A percentile compares a stretch with the other conserved stretches of the same genome.
Conservation (phyloP, 1,140 invertebrate genomes). For the Hypsibius dujardini region DNA sequence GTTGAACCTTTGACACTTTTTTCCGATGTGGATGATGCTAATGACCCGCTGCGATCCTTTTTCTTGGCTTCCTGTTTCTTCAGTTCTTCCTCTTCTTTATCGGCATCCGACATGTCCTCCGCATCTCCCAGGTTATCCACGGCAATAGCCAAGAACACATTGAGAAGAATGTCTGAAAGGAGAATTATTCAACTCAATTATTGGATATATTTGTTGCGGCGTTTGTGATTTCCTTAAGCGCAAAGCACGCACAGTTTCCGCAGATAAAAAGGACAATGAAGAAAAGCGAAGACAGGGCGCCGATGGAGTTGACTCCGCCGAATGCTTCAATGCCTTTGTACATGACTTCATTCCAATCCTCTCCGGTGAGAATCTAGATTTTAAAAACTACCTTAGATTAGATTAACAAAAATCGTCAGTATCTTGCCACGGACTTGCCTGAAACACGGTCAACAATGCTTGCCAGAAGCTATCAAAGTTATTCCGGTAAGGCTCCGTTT, state of each 20-base stretch:
- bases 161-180: constrained; percentile 70
- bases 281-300: constrained; percentile 81
- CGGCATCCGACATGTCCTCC: constrained; percentile 75
- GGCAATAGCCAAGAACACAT: constrained; percentile 99
- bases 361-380: constrained; percentile 84
- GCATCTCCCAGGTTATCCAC: constrained; percentile 98
- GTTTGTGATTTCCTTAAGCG: not conserved
- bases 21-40: constrained; percentile 2
- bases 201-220: not conserved
- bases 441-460: constrained; percentile 46
- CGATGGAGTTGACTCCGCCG: constrained; percentile 66
- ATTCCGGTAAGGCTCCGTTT: constrained; percentile 36
- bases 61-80: not conserved
- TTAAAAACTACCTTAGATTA: constrained; percentile 12
- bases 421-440: constrained; percentile 32
- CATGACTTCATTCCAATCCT: constrained; percentile 99
- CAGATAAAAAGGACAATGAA: constrained; percentile 98
- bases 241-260: constrained; percentile 66
- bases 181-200: constrained; percentile 18
- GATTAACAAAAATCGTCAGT: too few relatives aligned
- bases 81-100: constrained; percentile 52
- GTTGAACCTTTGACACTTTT: not conserved
- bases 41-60: not conserved
- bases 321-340: constrained; percentile 89
- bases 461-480: constrained; percentile 48